Base-by-base conservation (phyloP, 2,797 vertebrate genomes). In the Sebastes kiyomatsui region DNA sequence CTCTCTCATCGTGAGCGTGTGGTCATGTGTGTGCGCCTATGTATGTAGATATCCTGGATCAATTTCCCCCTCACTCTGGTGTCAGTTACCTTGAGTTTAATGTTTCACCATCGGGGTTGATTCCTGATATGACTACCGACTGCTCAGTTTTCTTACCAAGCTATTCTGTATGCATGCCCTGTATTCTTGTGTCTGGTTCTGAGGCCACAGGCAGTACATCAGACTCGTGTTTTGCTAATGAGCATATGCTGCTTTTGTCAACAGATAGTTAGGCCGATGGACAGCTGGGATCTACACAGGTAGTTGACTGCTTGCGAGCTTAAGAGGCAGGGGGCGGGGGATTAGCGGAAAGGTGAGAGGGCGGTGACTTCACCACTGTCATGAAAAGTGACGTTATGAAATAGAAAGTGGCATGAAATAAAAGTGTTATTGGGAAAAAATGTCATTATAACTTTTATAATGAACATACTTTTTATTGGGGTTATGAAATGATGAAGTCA, bases 91-190 rank as follows among this genome's bases (percentile, higher is more conserved):
- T 65, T 16, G 38, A 66, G 92, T 90, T 86, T 94, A 89, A 82
- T 80, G 87, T 93, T 94, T 90, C 92, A 85, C 80, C 80, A 79
- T 86, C 82, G 60, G 83, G 77, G 74, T 75, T 90, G 84, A 86
- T 85, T 91, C 77, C 72, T 88, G 81, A 89, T 83, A 79, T 75
- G 75, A 86, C 67, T 61, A 80, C 72, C 8, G 64, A 38, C 83
- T 71, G 11, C 86, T 90, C 71, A 7, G 69, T 86, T 89, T 79
- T 84, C 86, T 64, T 69, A 67, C 55, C 59, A 16, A 74, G 54
- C 35, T 71, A 16, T 32, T 65, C 62, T 65, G 4, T 62, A 35
- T 72, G 65, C 67, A 18, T 30, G 56, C 25, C 35, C 52, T 58
- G 32, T 66, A 59, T 66, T 56, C 60, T 28, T 30, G 25, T 72